Evolutionary conservation across 2,797 vertebrate species (phyloP), one percentile per base, ranked within the genome.

Genomic region (Carapus acus): DNA sequence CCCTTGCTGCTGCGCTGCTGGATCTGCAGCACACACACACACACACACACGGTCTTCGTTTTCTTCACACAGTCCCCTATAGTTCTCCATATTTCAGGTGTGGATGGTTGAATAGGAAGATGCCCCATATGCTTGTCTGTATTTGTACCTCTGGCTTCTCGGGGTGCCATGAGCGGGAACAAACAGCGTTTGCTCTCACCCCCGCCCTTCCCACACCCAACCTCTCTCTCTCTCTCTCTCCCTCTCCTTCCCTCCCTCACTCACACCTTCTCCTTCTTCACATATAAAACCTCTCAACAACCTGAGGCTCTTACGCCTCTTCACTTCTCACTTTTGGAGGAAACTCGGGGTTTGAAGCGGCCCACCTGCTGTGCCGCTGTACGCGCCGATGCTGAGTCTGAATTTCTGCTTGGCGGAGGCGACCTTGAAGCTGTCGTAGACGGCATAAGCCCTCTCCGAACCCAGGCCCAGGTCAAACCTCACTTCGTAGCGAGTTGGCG

Each of bases 331-430:
- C n/a, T n/a, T n/a, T n/a, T n/a, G n/a, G n/a, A n/a, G n/a, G n/a
- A n/a, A n/a, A n/a, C n/a, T n/a, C n/a, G n/a, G n/a, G n/a, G n/a
- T n/a, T n/a, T n/a, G n/a, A 47, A 62, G 36, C 43, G 43, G 7
- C 83, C 74, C 54, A 91, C 91, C 92, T 70, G 93, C 92, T 24
- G 65, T 92, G 77, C 91, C 93, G 15, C 87, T 86, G 79, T 93
- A 94, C 62, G 79, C 89, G 63, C 92, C 90, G 5, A 94, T 78
- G 0, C 84, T 83, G 27, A 94, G 87, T 52, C 74, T 90, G 62
- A 89, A 91, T 61, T 90, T 90, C 61, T 93, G 89, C 67, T 81
- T 93, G 79, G 82, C 80, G 0, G 87, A 83, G n/a, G 86, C 93
- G 44, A 90, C 79, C 67, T 87, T 88, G 65, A 95, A 93, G 80